phyloP scores from a whole-genome alignment of 1,140 invertebrate genomes.

The Habropoda laboriosa region DNA sequence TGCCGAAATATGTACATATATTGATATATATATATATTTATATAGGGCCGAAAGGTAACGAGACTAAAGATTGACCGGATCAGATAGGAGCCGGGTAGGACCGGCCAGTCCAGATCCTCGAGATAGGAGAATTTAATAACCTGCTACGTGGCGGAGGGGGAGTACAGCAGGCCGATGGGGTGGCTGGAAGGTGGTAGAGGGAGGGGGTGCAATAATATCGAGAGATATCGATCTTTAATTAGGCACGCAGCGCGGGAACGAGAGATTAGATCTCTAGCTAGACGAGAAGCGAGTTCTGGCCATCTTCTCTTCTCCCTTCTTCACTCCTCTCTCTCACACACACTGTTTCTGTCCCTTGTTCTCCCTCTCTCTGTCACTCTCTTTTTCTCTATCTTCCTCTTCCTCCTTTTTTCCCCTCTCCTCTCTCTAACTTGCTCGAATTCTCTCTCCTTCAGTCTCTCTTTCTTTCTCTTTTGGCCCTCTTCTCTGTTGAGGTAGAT shows the following conservation, averaged over 20 bases:
- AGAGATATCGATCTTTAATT: slow-evolving; percentile 82
- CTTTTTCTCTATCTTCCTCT: slow-evolving; percentile 24
- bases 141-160: slow-evolving; percentile 68
- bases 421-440: not conserved
- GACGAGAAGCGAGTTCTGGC: slow-evolving; percentile 68
- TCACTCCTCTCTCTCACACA: slow-evolving; percentile 18
- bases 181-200: slow-evolving; percentile 60
- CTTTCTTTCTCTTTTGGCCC: slow-evolving; percentile 9
- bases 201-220: slow-evolving; percentile 80
- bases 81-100: slow-evolving; percentile 77
- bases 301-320: slow-evolving; percentile 40
- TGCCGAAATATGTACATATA: slow-evolving; percentile 58
- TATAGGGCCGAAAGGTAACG: slow-evolving; percentile 74
- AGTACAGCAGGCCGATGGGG: slow-evolving; percentile 47
- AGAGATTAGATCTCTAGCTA: slow-evolving; percentile 80
- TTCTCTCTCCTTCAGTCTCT: not conserved
- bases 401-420: not conserved
- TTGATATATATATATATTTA: too few relatives aligned
- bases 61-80: slow-evolving; percentile 77
- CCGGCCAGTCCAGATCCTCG: slow-evolving; percentile 78
- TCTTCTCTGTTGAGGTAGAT: too few relatives aligned
- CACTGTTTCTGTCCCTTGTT: not conserved
- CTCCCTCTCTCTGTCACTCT: slow-evolving; percentile 24
- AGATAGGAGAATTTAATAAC: slow-evolving; percentile 82
- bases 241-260: slow-evolving; percentile 81